These are phyloP conservation scores for Menidia menidia DNA, from an alignment of 2,797 vertebrate species.

Conservation along the genomic window DNA sequence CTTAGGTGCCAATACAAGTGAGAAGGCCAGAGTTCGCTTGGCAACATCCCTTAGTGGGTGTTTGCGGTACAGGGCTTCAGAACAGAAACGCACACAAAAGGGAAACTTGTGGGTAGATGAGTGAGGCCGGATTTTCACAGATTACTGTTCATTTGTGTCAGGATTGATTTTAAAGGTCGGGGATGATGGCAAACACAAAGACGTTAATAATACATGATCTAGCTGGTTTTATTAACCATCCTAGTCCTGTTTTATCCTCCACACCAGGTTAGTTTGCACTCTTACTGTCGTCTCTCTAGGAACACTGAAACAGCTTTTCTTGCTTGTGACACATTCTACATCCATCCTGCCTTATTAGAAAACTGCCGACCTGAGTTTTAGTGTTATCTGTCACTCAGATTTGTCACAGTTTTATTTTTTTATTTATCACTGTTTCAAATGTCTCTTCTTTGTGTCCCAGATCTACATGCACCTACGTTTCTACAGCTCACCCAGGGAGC, in stretches of 20 bases:
- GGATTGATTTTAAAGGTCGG: slow-evolving; percentile 12
- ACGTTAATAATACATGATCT: neutral
- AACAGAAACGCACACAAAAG: slow-evolving; percentile 1
- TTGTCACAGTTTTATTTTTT: neutral
- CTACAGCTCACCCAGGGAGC: slow-evolving; percentile 94
- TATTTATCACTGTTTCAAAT: neutral
- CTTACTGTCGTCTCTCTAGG: neutral
- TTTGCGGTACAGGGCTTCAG: slow-evolving; percentile 48
- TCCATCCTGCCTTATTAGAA: neutral
- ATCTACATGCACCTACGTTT: slow-evolving; percentile 99
- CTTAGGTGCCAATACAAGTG: slow-evolving; percentile 38
- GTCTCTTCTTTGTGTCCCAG: slow-evolving; percentile 70
- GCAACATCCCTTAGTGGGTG: slow-evolving; percentile 60
- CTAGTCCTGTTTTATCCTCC: neutral
- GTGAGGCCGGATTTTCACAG: neutral
- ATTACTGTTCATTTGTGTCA: slow-evolving; percentile 19
- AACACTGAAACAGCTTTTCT: neutral
- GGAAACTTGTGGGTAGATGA: slow-evolving; percentile 22
- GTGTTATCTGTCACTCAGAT: neutral
- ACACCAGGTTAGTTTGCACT: neutral
- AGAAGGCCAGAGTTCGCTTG: slow-evolving; percentile 64
- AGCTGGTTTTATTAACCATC: neutral
- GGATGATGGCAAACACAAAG: neutral
- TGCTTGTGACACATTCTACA: neutral
- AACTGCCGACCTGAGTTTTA: neutral